phyloP scores from a whole-genome alignment of 1,140 invertebrate species.

The Drosophila pectinifera region DNA sequence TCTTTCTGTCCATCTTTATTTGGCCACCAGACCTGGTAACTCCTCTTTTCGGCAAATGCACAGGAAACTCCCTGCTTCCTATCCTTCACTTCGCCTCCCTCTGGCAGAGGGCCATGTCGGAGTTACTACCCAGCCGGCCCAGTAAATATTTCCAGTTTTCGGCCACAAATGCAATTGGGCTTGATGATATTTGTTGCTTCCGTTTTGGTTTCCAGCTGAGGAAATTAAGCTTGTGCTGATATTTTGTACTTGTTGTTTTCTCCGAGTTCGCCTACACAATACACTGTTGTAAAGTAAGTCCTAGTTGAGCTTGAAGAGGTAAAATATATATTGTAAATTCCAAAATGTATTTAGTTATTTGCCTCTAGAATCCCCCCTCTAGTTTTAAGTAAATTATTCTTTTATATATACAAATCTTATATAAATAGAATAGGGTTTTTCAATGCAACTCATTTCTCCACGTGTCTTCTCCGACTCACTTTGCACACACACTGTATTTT shows the following conservation, averaged over 20 bases:
- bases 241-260: constrained; percentile 20
- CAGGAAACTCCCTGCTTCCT: constrained; percentile 32
- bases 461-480: constrained; percentile 7
- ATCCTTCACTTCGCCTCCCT: constrained; percentile 9
- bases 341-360: no score
- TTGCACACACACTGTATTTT: constrained; percentile 33
- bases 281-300: constrained; percentile 31
- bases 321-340: no score
- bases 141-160: constrained; percentile 81
- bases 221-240: constrained; percentile 69
- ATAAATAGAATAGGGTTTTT: no score
- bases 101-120: constrained; percentile 14
- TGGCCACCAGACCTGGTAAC: constrained; percentile 28
- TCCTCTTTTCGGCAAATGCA: constrained; percentile 40
- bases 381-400: no score
- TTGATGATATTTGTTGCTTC: constrained; percentile 83
- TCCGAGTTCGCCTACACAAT: constrained; percentile 17
- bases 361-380: no score
- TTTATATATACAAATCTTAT: no score
- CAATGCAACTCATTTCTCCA: constrained; percentile 2
- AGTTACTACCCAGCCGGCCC: constrained; percentile 17
- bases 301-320: no score
- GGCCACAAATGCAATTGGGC: constrained; percentile 82
- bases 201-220: constrained; percentile 69
- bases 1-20: constrained; percentile 38